Evolutionary conservation across 1,140 invertebrate genomes (phyloP), one percentile per base, ranked within the genome.

Genomic region (Ganaspis sp.): DNA sequence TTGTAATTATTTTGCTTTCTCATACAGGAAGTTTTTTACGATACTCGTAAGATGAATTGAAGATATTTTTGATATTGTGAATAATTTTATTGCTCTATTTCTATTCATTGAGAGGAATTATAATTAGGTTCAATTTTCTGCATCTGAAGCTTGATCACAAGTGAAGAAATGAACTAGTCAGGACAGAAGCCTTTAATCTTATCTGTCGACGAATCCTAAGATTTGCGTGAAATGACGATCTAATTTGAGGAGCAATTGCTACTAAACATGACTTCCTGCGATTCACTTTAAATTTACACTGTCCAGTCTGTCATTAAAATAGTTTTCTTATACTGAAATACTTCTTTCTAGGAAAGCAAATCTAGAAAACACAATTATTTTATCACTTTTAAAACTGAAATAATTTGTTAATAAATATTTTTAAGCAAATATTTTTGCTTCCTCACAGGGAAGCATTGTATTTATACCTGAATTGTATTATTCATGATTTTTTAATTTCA

Each of bases 211-310:
- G 45, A 49, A 49, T 49, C 45, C 45, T 49, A 49, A 49, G 45
- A 49, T 49, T 49, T 49, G 45, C 17, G 45, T 49, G 45, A 49
- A 19, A 49, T n/a, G 45, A 49, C 17, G 45, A 49, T 49, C 45
- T 49, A 49, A 49, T 49, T 49, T 49, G 17, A 17, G 17, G 45
- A n/a, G 11, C n/a, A 49, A 49, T 49, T 49, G 45, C n/a, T 49
- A 17, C 45, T 49, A 49, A 49, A 49, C 45, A 49, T n/a, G 15
- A 49, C 45, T 49, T 49, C 45, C 45, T 49, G 45, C 45, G 12
- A 17, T 49, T 6, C 15, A 17, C 15, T 49, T 12, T 49, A 49
- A 49, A n/a, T 49, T 49, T 12, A 17, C 17, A n/a, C 17, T 49
- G 17, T 49, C 45, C 15, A 49, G 45, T 6, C 15, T 15, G 45